Base-by-base conservation (phyloP, 2,797 vertebrate species). In the Coracias cyanogaster region DNA sequence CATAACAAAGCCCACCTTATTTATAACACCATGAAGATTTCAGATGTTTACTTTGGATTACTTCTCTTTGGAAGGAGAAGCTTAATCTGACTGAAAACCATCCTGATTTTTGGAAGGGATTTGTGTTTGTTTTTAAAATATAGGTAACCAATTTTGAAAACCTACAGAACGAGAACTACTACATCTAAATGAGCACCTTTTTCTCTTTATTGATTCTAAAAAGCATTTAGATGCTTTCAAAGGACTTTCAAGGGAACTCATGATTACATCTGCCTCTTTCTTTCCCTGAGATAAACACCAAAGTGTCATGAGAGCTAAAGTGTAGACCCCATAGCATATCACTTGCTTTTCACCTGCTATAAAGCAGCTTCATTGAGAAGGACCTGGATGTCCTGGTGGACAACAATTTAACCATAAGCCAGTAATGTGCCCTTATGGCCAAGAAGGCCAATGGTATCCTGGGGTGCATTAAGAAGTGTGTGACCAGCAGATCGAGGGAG, bases 41-140 rank as follows among this genome's bases (percentile, higher is more conserved):
- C 16, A 46, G 26, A n/a, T 72, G 13, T 39, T 79, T 79, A 67
- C 4, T 71, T 70, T 74, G 10, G 18, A 28, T n/a, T 48, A 86
- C 15, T 29, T n/a, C n/a, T n/a, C n/a, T n/a, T n/a, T 7, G 65
- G 57, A 81, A 80, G 45, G 20, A 85, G 5, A 64, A 86, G 43
- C 1, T 52, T 45, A 15, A 0, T 64, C 12, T 57, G 31, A 21
- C 31, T 29, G n/a, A 71, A 72, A 43, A 2, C 4, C 4, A 33
- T 33, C 12, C 6, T 37, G 3, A 0, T 33, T 61, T 37, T 35
- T 2, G 3, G 25, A 2, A 7, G 12, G 18, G 31, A 0, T 10
- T 8, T 48, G 13, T 55, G 35, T 10, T 37, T 61, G 1, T 13
- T 29, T 57, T 72, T 35, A 48, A 12, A 81, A 49, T 29, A 39